Percentiles rank a stretch among this genome's conserved stretches.
Conservation (phyloP, 2,888 invertebrate species). For the Mylabris sibirica region DNA sequence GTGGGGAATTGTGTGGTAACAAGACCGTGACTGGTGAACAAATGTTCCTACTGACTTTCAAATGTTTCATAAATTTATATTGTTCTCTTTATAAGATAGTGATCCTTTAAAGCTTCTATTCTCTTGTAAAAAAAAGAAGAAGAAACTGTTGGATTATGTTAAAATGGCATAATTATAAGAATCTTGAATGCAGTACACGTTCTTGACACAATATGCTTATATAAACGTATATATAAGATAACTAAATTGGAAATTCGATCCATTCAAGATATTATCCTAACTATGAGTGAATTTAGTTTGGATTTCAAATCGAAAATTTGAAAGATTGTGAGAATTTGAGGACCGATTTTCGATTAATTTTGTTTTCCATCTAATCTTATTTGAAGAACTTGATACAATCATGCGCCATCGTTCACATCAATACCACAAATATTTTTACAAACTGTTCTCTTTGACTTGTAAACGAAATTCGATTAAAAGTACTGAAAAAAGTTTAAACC, state of each 20-base stretch:
- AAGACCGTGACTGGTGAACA: slow-evolving; percentile 27
- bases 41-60: slow-evolving; percentile 34
- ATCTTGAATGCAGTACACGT: slow-evolving; percentile 3
- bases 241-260: neutral
- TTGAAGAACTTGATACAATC: neutral
- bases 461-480: slow-evolving; percentile 4
- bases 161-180: neutral
- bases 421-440: neutral
- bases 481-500: neutral
- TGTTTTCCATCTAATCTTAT: neutral
- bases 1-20: slow-evolving; percentile 17
- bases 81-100: slow-evolving; percentile 39
- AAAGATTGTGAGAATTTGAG: neutral
- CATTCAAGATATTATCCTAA: neutral
- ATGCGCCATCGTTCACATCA: slow-evolving; percentile 5
- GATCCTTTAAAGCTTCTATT: slow-evolving; percentile 42
- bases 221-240: neutral
- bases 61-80: slow-evolving; percentile 49
- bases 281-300: neutral
- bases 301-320: neutral
- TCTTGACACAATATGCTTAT: neutral
- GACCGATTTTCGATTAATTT: neutral
- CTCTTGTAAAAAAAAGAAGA: slow-evolving; percentile 28
- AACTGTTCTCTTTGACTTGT: neutral
- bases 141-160: neutral